Evolutionary conservation across 2,113 vertebrate species (phyloP).

Genomic region (Colaptes auratus): DNA sequence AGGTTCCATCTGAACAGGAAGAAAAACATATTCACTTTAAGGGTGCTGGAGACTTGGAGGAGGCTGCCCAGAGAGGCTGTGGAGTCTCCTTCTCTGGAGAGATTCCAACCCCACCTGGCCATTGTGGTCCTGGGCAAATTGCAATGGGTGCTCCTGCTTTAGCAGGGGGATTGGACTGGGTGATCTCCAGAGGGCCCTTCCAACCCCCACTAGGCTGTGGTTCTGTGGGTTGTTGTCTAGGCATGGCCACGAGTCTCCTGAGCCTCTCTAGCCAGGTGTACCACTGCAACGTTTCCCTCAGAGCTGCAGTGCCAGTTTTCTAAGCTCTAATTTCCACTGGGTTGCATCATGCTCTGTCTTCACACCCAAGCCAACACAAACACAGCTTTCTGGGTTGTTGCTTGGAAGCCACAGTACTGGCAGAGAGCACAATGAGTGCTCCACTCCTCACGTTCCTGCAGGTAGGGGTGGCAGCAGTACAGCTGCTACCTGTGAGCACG

Average conservation of each 20-base stretch:
- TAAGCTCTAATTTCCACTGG: not conserved
- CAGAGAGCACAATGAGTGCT: not conserved
- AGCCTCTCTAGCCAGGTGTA: not conserved
- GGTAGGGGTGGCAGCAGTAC: fast-evolving
- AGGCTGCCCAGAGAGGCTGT: no score
- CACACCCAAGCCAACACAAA: not conserved
- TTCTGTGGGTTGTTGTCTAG: not conserved
- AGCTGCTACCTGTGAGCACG: not conserved
- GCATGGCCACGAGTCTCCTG: not conserved
- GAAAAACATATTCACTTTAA: no score
- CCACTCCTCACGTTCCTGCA: not conserved
- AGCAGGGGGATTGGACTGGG: no score
- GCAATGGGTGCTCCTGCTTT: no score
- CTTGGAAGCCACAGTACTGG: not conserved
- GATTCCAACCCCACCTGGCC: no score
- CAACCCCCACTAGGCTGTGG: no score
- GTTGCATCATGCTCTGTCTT: not conserved
- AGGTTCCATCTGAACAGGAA: no score
- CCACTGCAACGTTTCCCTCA: not conserved
- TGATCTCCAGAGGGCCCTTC: no score
- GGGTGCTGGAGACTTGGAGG: no score
- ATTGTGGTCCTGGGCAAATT: no score
- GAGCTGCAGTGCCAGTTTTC: not conserved
- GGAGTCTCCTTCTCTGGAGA: no score
- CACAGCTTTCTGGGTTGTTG: not conserved